A percentile compares a stretch with the other conserved stretches of the same genome.
Conservation (phyloP, 1,140 invertebrate genomes). For the Rhopalosiphum padi region DNA sequence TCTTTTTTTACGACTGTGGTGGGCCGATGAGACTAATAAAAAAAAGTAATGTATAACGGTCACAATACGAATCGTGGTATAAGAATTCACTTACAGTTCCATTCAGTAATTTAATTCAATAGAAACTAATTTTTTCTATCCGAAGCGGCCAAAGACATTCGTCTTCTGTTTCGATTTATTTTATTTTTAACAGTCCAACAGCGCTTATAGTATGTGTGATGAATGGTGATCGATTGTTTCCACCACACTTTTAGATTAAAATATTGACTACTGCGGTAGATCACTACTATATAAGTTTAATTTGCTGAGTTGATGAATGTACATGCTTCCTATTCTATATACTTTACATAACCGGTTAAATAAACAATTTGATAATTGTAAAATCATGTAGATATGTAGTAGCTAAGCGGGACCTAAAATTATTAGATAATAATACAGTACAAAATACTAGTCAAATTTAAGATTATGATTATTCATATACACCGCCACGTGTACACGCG, state of each 20-base stretch:
- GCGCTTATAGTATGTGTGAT: not conserved
- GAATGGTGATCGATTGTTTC: conserved; percentile 7
- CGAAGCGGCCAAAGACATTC: not conserved
- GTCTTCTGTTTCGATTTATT: conserved; percentile 14
- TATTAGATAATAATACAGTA: not conserved
- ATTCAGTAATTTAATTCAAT: conserved; percentile 45
- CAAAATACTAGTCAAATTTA: not conserved
- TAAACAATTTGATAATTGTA: not conserved
- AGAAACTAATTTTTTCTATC: conserved; percentile 31
- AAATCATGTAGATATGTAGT: not conserved
- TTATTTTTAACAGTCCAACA: conserved; percentile 15
- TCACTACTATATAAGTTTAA: not conserved
- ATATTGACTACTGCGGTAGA: not conserved
- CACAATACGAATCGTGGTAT: not conserved
- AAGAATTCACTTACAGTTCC: conserved; percentile 37
- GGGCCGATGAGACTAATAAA: not conserved
- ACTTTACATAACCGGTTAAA: not conserved
- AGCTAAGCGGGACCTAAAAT: not conserved
- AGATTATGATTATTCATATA: conserved; percentile 6
- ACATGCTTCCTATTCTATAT: not conserved
- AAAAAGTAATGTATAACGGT: conserved; percentile 40
- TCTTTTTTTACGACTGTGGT: not conserved
- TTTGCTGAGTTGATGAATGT: not conserved
- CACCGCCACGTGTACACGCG: not conserved
- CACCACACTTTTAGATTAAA: not conserved